Evolutionary conservation across 2,888 invertebrate species (phyloP), one percentile per base, ranked within the genome.

Genomic region (Lydus trimaculatus): DNA sequence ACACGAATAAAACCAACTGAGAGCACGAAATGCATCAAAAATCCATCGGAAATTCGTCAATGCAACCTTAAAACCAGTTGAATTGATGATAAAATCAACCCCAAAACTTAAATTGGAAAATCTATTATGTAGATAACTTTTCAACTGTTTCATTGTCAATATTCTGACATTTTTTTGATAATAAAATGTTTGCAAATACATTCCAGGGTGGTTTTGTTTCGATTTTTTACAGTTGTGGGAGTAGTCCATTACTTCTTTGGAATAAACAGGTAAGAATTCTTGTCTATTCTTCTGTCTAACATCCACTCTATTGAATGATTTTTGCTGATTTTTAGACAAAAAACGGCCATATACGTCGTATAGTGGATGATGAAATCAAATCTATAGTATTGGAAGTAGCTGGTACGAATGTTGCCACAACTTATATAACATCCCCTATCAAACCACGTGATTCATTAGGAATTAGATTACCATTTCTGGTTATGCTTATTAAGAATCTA

Each of bases 401-500:
- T 76, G 98, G 98, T 62, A 93, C 94, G 70, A 99, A 99, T 87
- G 96, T 99, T 66, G 96, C 96, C 79, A 99, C 98, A 65, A 94
- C 97, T 5, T 99, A 92, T 84, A 97, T 99, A 78, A 92, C 93
- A 20, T 97, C 97, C n/a, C n/a, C n/a, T n/a, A n/a, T n/a, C n/a
- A n/a, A n/a, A n/a, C n/a, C n/a, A n/a, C n/a, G n/a, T n/a, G n/a
- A 90, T 77, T 94, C 95, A 23, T 88, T 99, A 64, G 98, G 97
- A 20, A 97, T 99, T 73, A 94, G 94, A 80, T 87, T 99, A 80
- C 99, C n/a, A n/a, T n/a, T n/a, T n/a, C n/a, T n/a, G n/a, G n/a
- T n/a, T n/a, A n/a, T n/a, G 92, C 93, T 99, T 70, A 94, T 99
- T 28, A 99, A 99, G 85, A 99, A 99, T 86, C 88, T n/a, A n/a